These are phyloP conservation scores for Ciconia boyciana DNA, from an alignment of 2,113 vertebrate species.

Conservation along the genomic window DNA sequence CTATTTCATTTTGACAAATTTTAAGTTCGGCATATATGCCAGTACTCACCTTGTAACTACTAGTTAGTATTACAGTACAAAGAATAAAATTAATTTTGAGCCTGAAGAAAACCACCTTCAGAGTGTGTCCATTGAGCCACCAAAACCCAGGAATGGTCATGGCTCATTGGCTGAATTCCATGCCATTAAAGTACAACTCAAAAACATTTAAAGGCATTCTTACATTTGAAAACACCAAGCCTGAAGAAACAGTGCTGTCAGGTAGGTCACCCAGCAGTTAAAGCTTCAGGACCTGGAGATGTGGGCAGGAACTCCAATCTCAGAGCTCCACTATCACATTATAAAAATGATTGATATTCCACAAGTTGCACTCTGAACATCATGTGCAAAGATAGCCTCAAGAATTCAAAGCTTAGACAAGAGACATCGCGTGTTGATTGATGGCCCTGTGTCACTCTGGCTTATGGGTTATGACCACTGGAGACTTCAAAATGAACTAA, in stretches of 20 bases:
- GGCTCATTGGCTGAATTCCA: neutral
- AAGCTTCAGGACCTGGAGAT: neutral
- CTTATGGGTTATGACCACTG: constrained; percentile 66
- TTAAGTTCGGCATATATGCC: neutral
- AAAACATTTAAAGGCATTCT: neutral
- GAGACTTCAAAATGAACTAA: constrained; percentile 71
- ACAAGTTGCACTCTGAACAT: neutral
- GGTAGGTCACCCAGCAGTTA: neutral
- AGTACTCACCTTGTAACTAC: neutral
- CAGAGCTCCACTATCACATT: neutral
- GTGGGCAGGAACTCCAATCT: neutral
- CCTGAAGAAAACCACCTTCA: neutral
- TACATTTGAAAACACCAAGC: neutral
- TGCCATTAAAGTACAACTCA: neutral
- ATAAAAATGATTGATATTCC: constrained; percentile 34
- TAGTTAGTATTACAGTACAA: neutral
- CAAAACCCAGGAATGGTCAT: neutral
- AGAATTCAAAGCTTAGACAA: constrained; percentile 22
- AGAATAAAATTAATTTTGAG: neutral
- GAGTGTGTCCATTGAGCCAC: neutral
- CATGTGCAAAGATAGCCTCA: neutral
- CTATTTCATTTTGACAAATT: neutral
- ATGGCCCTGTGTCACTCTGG: constrained; percentile 78
- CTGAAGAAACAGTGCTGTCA: neutral
- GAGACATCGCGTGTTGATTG: constrained; percentile 68